A percentile compares a stretch with the other conserved stretches of the same genome.
These are phyloP conservation scores for Campoplex capitator DNA, from an alignment of 2,888 invertebrate genomes.

Conservation along the genomic window DNA sequence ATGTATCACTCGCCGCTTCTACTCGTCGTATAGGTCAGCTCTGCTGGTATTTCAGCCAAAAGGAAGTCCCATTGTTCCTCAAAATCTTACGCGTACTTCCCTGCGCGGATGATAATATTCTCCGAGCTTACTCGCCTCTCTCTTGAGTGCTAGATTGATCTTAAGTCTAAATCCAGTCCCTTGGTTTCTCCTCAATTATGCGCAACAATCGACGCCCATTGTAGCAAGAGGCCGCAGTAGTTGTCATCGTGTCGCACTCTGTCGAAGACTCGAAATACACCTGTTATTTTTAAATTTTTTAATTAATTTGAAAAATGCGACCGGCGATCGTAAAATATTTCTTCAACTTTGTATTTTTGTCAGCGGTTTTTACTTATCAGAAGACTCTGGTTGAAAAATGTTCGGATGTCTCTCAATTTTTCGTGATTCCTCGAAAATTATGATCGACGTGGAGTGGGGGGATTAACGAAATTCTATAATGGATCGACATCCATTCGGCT, in stretches of 20 bases:
- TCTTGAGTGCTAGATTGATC: background rate
- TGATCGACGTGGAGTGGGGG: background rate
- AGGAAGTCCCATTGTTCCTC: slow-evolving; percentile 46
- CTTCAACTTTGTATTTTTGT: background rate
- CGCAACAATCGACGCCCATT: background rate
- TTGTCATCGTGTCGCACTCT: background rate
- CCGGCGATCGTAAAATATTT: too few relatives aligned
- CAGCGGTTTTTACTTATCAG: background rate
- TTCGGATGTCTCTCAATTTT: background rate
- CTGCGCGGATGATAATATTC: slow-evolving; percentile 17
- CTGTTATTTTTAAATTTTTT: background rate
- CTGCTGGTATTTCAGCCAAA: slow-evolving; percentile 12
- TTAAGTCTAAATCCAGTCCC: slow-evolving; percentile 18
- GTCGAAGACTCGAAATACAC: background rate
- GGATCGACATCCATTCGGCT: slow-evolving; percentile 1
- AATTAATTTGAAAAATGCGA: background rate
- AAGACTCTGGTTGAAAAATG: background rate
- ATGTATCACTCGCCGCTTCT: slow-evolving; percentile 54
- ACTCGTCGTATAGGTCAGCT: slow-evolving; percentile 32
- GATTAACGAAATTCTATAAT: slow-evolving; percentile 33
- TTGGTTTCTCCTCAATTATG: background rate
- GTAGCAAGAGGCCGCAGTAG: background rate
- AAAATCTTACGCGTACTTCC: slow-evolving; percentile 20
- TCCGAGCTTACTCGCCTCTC: slow-evolving; percentile 1
- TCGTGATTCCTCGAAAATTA: background rate